Percentiles rank a stretch among this genome's conserved stretches.
Conservation (phyloP, 2,113 vertebrate genomes). For the Tetrax tetrax region DNA sequence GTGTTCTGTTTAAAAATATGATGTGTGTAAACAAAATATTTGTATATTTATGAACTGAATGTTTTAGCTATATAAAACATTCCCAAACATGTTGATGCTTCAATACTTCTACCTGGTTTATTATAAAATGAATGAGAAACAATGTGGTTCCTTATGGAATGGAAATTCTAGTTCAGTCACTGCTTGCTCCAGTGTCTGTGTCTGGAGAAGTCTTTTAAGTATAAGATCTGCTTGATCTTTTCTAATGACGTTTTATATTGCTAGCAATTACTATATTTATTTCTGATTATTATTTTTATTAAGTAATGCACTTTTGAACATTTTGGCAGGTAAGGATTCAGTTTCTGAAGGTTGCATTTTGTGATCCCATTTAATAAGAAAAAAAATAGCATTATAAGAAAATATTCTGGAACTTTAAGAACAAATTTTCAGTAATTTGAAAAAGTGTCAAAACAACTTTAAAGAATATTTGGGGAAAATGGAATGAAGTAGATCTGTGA, state of each 20-base stretch:
- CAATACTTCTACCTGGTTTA: not conserved
- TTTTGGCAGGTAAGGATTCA: not conserved
- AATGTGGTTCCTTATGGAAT: accelerated
- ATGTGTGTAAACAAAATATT: slow-evolving; percentile 40
- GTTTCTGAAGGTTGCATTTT: not conserved
- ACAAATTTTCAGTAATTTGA: not conserved
- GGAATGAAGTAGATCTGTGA: not conserved
- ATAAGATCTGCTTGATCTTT: not conserved
- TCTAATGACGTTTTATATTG: not conserved
- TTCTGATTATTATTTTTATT: not conserved
- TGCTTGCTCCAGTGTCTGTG: not conserved
- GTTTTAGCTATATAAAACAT: not conserved
- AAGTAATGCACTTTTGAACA: not conserved
- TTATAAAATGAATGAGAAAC: not conserved
- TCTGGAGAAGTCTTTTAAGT: not conserved
- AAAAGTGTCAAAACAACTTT: not conserved
- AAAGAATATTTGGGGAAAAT: not conserved
- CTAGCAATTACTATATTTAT: not conserved
- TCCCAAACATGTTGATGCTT: not conserved
- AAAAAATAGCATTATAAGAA: not conserved
- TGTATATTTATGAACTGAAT: not conserved
- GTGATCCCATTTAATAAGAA: not conserved
- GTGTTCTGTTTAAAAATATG: slow-evolving; percentile 24
- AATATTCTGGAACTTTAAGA: not conserved
- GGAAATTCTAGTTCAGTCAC: not conserved